A percentile compares a stretch with the other conserved stretches of the same genome.
phyloP scores from a whole-genome alignment of 1,140 invertebrate genomes.

The Zaprionus kolodkinae region DNA sequence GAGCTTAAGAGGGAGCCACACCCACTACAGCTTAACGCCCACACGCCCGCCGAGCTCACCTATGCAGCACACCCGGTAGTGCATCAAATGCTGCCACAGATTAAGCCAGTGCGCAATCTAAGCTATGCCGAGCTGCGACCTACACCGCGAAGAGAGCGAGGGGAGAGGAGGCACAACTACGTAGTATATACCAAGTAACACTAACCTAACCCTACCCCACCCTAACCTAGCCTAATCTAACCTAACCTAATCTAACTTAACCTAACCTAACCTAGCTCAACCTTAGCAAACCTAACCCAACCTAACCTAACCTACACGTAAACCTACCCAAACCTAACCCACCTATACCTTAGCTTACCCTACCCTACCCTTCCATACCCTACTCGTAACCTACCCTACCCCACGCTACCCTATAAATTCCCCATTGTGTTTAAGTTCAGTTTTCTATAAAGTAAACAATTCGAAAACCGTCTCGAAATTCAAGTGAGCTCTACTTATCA shows the following conservation, averaged over 20 bases:
- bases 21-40: slow-evolving; percentile 7
- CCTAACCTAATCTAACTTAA: neutral
- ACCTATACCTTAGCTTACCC: no score
- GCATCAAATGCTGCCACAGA: slow-evolving; percentile 68
- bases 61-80: slow-evolving; percentile 70
- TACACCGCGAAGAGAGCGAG: slow-evolving; percentile 45
- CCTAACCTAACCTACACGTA: neutral
- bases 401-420: no score
- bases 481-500: slow-evolving; percentile 27
- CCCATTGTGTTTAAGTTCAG: slow-evolving; percentile 22
- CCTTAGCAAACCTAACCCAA: neutral
- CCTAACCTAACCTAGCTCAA: neutral
- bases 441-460: slow-evolving; percentile 40
- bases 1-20: neutral
- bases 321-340: neutral
- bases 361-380: neutral
- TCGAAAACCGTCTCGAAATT: slow-evolving; percentile 46
- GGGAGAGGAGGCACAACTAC: neutral
- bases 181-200: neutral
- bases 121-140: slow-evolving; percentile 58
- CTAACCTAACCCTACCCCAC: neutral
- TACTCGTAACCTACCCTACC: neutral
- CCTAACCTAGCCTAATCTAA: neutral
- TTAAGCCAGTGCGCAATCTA: slow-evolving; percentile 69
- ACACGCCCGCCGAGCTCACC: slow-evolving; percentile 74